Base-by-base conservation (phyloP, 2,888 invertebrate genomes). In the Pyrrhosoma nymphula region DNA sequence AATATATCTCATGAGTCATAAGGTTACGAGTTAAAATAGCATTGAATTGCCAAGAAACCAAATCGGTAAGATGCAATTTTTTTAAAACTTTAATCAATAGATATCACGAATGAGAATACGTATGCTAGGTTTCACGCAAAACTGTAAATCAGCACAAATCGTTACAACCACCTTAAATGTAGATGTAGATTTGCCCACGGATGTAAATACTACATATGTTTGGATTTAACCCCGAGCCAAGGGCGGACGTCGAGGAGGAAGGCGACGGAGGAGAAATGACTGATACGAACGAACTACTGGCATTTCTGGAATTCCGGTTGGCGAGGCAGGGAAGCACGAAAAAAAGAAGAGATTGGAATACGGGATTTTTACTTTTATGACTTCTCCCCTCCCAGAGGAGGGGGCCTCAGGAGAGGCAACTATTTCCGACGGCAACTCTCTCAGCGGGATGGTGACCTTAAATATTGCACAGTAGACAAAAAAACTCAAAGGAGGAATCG, bases 361-460 rank as follows among this genome's bases (percentile, higher is more conserved):
- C 82, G 82, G 82, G 82, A 82, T 82, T 82, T 82, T 82, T 82
- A 82, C 82, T 82, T 82, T 82, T 82, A 82, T 14, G 82, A 82
- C 82, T 82, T 82, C 82, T n/a, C 30, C 69, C 47, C 47, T 4
- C 47, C 47, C 2, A 8, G 47, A 8, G 12, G n/a, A 10, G 30
- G 35, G 14, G 30, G 12, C 30, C 35, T 4, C 35, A 23, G 35
- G 14, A 23, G 69, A 35, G 35, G 82, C 82, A 16, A 82, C 35
- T 35, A n/a, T 69, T 69, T 69, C 10, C n/a, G 60, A 16, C 8
- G 82, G 82, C 82, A 82, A 82, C 35, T 35, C 35, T n/a, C n/a
- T 30, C 12, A 82, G 35, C 18, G 82, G 82, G 12, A 26, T 69
- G 69, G 69, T 69, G 26, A 12, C 26, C 26, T 69, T 26, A 69